Evolutionary conservation across 2,888 invertebrate genomes (phyloP), one percentile per base, ranked within the genome.

Genomic region (Aproaerema taeniolella): DNA sequence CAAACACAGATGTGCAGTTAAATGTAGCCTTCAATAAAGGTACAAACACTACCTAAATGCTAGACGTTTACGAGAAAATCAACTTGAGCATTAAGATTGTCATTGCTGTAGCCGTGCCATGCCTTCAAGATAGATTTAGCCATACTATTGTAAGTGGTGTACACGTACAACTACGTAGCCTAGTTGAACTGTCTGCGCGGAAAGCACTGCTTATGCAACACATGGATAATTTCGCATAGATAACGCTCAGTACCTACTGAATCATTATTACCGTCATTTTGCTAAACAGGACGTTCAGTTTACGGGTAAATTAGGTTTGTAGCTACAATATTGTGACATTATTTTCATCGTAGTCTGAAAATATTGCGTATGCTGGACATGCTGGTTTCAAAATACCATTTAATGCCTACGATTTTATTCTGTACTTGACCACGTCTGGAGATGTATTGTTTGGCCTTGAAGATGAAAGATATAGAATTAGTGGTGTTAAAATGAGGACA

Each of bases 161-260:
- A 20, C 20, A 20, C n/a, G n/a, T n/a, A n/a, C n/a, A n/a, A n/a
- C 20, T 6, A 20, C 20, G 20, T 20, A 6, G 32, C n/a, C 17
- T 20, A 32, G 17, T 32, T 32, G 3, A 31, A 31, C 8, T 13
- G 15, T 31, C n/a, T 15, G 31, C 10, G 12, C 10, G 15, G 15
- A 11, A 50, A 45, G 42, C 42, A 49, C 45, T 43, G 55, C 50
- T 72, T 65, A 67, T 58, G 61, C 59, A 67, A 69, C 48, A 46
- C 49, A 20, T 17, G 20, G 53, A 53, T 58, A 57, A 62, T 63
- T 67, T 70, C 13, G 32, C 17, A 24, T 33, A 10, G 24, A 33
- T 33, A 24, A 43, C 41, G 45, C 42, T 45, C 47, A 46, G 51
- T 57, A n/a, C n/a, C n/a, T n/a, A 60, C 53, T 55, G 44, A 54